Evolutionary conservation across 1,140 invertebrate genomes (phyloP).

Genomic region (Xylocopa sonorina): DNA sequence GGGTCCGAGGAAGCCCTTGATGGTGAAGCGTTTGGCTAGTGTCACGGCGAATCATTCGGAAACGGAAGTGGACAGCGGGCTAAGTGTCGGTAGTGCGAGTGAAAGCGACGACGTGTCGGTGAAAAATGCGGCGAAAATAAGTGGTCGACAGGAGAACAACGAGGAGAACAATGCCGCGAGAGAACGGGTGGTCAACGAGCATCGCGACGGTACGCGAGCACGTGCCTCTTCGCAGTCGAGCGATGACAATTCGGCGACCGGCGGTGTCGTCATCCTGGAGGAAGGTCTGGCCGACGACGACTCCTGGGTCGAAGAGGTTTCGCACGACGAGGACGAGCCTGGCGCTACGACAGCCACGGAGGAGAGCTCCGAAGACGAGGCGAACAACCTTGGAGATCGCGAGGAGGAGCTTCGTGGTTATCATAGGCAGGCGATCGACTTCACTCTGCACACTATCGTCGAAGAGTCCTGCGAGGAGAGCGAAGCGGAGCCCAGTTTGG

Average conservation of each 20-base stretch:
- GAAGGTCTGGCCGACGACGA: constrained; percentile 93
- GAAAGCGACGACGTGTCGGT: constrained; percentile 79
- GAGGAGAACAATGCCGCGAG: constrained; percentile 46
- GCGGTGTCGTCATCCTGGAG: constrained; percentile 88
- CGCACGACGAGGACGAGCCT: constrained; percentile 87
- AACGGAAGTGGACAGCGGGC: constrained; percentile 75
- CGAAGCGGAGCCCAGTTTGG: constrained; percentile 85
- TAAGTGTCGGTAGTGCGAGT: constrained; percentile 78
- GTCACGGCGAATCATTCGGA: constrained; percentile 65
- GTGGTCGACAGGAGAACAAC: constrained; percentile 3
- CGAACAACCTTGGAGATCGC: constrained; percentile 82
- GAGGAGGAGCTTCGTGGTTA: constrained; percentile 92
- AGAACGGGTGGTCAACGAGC: constrained; percentile 39
- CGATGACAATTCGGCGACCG: constrained; percentile 64
- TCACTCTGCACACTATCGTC: constrained; percentile 95
- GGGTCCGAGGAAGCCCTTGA: constrained; percentile 70
- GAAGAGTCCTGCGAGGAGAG: constrained; percentile 97
- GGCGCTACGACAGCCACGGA: constrained; percentile 80
- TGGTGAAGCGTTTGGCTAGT: constrained; percentile 59
- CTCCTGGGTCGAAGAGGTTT: constrained; percentile 93
- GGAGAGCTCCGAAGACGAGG: constrained; percentile 83
- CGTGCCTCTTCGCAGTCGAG: constrained; percentile 61
- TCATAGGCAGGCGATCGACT: constrained; percentile 91
- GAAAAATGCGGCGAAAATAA: constrained; percentile 62
- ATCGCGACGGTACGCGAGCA: constrained; percentile 32